Evolutionary conservation across 1,140 invertebrate species (phyloP).

Genomic region (Rhagoletis pomonella): DNA sequence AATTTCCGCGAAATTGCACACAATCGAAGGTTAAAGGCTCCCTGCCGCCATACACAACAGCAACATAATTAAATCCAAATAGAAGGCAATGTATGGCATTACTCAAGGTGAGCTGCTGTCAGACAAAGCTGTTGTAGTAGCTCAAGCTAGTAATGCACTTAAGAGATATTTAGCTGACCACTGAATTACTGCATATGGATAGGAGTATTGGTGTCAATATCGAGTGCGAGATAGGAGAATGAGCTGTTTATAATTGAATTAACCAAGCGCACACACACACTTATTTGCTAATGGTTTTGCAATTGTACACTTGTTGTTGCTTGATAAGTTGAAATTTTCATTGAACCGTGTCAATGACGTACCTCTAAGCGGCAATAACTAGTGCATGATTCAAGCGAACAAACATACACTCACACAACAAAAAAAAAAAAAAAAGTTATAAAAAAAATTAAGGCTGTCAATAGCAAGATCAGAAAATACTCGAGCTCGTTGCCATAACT

Average conservation of each 20-base stretch:
- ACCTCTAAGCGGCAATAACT: neutral
- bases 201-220: conserved; percentile 7
- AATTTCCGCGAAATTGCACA: conserved; percentile 17
- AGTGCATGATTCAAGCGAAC: conserved; percentile 23
- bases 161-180: neutral
- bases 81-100: neutral
- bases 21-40: conserved; percentile 10
- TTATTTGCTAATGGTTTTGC: neutral
- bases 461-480: too few relatives aligned
- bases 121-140: conserved; percentile 18
- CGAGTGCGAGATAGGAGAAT: neutral
- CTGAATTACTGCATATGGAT: neutral
- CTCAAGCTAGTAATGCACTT: neutral
- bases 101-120: conserved; percentile 15
- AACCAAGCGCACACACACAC: neutral
- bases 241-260: neutral
- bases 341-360: conserved; percentile 1
- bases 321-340: neutral
- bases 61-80: neutral
- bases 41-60: neutral
- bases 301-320: neutral
- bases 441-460: too few relatives aligned
- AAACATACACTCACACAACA: neutral
- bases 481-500: too few relatives aligned
- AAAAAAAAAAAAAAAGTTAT: neutral